Percentiles rank a stretch among this genome's conserved stretches.
Conservation (phyloP, 2,113 vertebrate species). For the Orthonyx spaldingii region DNA sequence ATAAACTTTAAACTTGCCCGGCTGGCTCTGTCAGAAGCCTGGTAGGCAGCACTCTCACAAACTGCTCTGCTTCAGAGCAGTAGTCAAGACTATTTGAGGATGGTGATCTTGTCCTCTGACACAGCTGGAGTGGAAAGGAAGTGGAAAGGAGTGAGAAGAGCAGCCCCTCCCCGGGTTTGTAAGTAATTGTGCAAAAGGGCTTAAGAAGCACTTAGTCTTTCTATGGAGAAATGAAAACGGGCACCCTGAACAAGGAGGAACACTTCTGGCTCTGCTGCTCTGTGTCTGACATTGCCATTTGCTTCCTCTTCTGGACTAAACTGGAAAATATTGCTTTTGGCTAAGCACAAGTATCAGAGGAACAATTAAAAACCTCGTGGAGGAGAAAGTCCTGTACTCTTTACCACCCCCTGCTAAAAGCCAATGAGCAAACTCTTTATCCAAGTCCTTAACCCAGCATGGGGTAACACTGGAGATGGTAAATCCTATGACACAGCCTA, state of each 20-base stretch:
- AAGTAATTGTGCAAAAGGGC: not conserved
- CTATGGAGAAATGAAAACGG: not conserved
- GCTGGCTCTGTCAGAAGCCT: not conserved
- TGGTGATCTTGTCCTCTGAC: not conserved
- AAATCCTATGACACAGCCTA: not conserved
- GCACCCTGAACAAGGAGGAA: not conserved
- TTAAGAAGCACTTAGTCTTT: not conserved
- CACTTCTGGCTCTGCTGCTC: not conserved
- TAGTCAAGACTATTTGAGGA: not conserved
- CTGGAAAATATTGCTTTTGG: not conserved
- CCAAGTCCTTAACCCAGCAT: not conserved
- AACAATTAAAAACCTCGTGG: not conserved
- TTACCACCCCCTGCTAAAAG: not conserved
- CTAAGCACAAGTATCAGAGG: not conserved
- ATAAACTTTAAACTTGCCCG: not conserved
- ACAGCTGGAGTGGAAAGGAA: slow-evolving; percentile 17
- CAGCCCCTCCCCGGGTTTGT: not conserved
- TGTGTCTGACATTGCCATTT: not conserved
- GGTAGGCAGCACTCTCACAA: not conserved
- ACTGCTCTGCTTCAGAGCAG: not conserved
- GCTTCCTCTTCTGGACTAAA: not conserved
- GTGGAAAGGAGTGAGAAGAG: not conserved
- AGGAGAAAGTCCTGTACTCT: not conserved
- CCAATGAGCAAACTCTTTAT: not conserved
- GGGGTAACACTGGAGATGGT: not conserved